These are phyloP conservation scores for Erebia palarica DNA, from an alignment of 2,888 invertebrate species.

Conservation along the genomic window DNA sequence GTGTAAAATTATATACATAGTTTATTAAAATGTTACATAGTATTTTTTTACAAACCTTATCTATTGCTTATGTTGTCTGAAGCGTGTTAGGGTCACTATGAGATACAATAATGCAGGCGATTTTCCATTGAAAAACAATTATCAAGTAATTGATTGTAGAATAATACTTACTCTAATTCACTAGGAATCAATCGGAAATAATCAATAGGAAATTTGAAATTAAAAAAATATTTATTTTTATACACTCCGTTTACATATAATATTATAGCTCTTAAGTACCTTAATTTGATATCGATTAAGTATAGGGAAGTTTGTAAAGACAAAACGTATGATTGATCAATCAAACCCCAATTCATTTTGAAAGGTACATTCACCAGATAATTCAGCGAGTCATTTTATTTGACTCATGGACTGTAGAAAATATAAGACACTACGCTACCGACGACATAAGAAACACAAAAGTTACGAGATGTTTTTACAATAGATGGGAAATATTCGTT, in stretches of 20 bases:
- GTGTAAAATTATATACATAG: conserved; percentile 9
- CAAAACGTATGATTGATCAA: no score
- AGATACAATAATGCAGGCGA: not conserved
- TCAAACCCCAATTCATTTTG: no score
- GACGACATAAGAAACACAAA: conserved; percentile 19
- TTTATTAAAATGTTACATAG: conserved; percentile 18
- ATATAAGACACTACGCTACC: not conserved
- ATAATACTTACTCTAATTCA: no score
- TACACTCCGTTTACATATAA: no score
- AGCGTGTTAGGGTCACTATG: conserved; percentile 7
- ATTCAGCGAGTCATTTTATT: not conserved
- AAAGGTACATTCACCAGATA: not conserved
- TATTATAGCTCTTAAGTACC: no score
- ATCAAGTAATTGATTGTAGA: no score
- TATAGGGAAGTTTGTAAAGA: no score
- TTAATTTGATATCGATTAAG: no score
- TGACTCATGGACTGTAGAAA: not conserved
- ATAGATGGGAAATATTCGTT: not conserved
- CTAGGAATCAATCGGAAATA: no score
- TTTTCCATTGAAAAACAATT: not conserved
- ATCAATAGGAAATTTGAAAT: no score
- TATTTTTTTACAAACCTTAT: not conserved
- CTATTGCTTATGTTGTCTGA: not conserved
- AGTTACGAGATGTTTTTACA: conserved; percentile 26
- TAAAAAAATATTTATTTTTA: no score